Evolutionary conservation across 2,797 vertebrate species (phyloP), one percentile per base, ranked within the genome.

Genomic region (Falco novaeseelandiae): DNA sequence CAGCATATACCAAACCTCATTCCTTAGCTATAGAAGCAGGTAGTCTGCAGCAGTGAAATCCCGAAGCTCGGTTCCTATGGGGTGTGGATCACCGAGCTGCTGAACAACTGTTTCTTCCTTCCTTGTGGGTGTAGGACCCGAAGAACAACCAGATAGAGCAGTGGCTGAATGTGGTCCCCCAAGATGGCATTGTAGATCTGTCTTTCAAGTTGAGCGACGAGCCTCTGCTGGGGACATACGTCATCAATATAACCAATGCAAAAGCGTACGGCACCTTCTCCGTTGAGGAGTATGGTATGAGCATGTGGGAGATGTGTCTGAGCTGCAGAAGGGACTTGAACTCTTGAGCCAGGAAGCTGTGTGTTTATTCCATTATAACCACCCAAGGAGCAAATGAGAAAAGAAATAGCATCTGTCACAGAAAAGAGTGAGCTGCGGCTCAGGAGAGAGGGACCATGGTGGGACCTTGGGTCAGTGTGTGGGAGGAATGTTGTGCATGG

Each of bases 91-190:
- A 57, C 8, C 30, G 54, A 62, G 32, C n/a, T 42, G 30, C 48
- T 72, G 61, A 71, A 36, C 26, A 69, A 69, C 12, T 63, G 23
- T 51, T 57, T 63, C 14, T 48, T 25, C 61, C 80, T 96, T 58
- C 96, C 66, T 71, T 51, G n/a, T 70, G 76, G 26, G 3, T 66
- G n/a, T 29, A 99, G 99, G 98, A 99, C 92, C 98, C 99, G 26
- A 98, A 93, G 48, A 96, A 95, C 18, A 99, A 99, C 83, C 97
- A 96, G 73, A 99, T 99, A 21, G 98, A 98, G 82, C 98, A 98
- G 95, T 99, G 99, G 99, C 92, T 98, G 96, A 79, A 99, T 13
- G 97, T 96, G 82, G 14, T 94, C 4, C 94, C 98, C 10, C 83
- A 6, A 7, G 77, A 74, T 0, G 98, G 98, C 49, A 98, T 99